These are phyloP conservation scores for Papilio polyxenes DNA, from an alignment of 1,140 invertebrate species.

Conservation along the genomic window DNA sequence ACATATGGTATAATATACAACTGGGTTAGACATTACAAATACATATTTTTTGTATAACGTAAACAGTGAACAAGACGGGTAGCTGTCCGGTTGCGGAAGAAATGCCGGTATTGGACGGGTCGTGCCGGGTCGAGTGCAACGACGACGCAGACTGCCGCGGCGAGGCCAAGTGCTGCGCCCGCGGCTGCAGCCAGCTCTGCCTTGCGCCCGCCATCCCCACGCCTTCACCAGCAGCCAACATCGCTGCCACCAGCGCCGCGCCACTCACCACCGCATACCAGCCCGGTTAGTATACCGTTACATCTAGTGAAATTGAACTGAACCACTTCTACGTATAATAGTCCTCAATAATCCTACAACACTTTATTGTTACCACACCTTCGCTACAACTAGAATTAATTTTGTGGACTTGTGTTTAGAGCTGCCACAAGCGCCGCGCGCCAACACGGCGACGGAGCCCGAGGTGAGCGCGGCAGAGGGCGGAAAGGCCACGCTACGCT, in stretches of 20 bases:
- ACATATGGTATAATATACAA: too few relatives aligned
- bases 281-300: slow-evolving; percentile 44
- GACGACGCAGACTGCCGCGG: slow-evolving; percentile 91
- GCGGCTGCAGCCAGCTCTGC: slow-evolving; percentile 88
- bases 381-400: neutral
- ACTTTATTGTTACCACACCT: neutral
- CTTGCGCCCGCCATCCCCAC: slow-evolving; percentile 81
- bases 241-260: slow-evolving; percentile 56
- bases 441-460: slow-evolving; percentile 73
- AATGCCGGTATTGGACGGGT: slow-evolving; percentile 49
- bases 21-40: too few relatives aligned
- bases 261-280: slow-evolving; percentile 46
- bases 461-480: slow-evolving; percentile 86
- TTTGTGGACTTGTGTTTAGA: slow-evolving; percentile 46
- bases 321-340: neutral
- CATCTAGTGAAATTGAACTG: neutral
- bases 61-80: slow-evolving; percentile 87
- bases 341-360: neutral
- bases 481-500: slow-evolving; percentile 86
- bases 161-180: slow-evolving; percentile 90
- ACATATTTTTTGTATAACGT: slow-evolving; percentile 57
- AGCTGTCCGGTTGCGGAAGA: slow-evolving; percentile 84
- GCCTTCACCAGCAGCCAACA: slow-evolving; percentile 49
- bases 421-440: slow-evolving; percentile 55
- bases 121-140: slow-evolving; percentile 87